These are phyloP conservation scores for Gnathonemus echidnorhynchus DNA, from an alignment of 2,113 vertebrate genomes.

Conservation along the genomic window DNA sequence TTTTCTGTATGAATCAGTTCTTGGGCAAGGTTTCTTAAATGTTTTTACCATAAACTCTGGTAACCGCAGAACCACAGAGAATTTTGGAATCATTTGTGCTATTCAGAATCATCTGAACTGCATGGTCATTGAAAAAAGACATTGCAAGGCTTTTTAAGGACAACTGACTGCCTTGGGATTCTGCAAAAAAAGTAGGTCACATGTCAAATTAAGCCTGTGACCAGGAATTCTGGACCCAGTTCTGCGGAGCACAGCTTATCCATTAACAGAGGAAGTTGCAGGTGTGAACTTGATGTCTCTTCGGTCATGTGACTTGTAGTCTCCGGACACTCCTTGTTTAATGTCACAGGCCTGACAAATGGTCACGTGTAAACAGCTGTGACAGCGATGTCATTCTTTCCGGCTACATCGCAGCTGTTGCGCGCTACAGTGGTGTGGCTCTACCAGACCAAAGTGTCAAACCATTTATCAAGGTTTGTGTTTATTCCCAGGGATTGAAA, in stretches of 20 bases:
- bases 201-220: not conserved
- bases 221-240: not conserved
- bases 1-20: not conserved
- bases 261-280: not conserved
- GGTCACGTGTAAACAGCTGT: not conserved
- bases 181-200: not conserved
- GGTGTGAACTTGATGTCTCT: not conserved
- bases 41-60: conserved; percentile 1
- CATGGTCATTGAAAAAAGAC: not conserved
- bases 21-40: not conserved
- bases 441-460: conserved; percentile 9
- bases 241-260: not conserved
- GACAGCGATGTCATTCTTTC: not conserved
- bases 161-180: not conserved
- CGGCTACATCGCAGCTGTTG: not conserved
- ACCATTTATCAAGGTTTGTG: not conserved
- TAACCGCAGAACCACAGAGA: not conserved
- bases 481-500: conserved; percentile 6
- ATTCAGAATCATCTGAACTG: not conserved
- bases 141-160: not conserved
- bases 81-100: not conserved
- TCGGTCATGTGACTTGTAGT: not conserved
- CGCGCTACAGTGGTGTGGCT: not conserved
- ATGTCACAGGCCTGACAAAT: not conserved
- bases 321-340: not conserved